Evolutionary conservation across 2,888 invertebrate species (phyloP).

Genomic region (Ophion costatus): DNA sequence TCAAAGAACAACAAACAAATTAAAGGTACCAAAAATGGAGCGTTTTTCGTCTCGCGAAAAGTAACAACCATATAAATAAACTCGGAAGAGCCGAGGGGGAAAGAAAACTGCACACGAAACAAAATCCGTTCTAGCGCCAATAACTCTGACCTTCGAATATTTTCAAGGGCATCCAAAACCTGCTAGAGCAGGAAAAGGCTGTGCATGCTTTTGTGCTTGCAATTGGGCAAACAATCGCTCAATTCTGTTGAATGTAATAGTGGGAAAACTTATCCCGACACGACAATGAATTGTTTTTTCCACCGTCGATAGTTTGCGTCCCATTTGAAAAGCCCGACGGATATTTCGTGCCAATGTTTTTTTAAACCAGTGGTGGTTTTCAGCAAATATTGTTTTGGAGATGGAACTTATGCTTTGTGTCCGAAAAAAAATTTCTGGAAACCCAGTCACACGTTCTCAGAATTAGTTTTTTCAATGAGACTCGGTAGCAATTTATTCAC

Average conservation of each 20-base stretch:
- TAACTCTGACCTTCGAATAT: conserved; percentile 42
- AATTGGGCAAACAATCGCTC: neutral
- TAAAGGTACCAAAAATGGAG: conserved; percentile 31
- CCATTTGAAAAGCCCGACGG: too few species aligned
- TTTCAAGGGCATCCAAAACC: conserved; percentile 12
- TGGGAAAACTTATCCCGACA: neutral
- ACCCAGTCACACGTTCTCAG: neutral
- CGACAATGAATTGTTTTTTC: neutral
- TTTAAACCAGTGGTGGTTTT: too few species aligned
- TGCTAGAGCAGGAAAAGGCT: neutral
- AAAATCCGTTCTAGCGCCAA: neutral
- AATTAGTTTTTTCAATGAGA: neutral
- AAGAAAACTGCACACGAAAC: neutral
- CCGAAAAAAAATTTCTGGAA: neutral
- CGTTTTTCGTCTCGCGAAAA: neutral
- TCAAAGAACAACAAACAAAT: conserved; percentile 58
- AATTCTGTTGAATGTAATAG: neutral
- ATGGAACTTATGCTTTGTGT: neutral
- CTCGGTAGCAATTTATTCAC: neutral
- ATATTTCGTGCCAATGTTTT: too few species aligned
- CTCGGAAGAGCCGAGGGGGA: neutral
- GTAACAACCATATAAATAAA: neutral
- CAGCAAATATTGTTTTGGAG: neutral
- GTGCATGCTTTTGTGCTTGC: neutral
- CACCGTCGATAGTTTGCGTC: neutral